Base-by-base conservation (phyloP, 1,140 invertebrate species). In the Manduca sexta region DNA sequence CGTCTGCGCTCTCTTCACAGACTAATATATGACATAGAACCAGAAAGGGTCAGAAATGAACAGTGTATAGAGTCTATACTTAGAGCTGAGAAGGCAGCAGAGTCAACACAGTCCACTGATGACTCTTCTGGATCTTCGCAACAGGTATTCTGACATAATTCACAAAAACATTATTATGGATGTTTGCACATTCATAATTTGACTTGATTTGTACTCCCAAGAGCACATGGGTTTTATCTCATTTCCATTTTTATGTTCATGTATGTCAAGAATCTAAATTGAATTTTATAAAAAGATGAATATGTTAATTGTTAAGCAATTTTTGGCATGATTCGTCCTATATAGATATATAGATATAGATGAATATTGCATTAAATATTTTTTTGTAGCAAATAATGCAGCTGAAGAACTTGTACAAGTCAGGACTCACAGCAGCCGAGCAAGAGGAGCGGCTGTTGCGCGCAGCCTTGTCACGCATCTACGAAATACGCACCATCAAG, bases 401-500 rank as follows among this genome's bases (percentile, higher is more conserved):
- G 79, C 75, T 97, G 17, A 95, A 93, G 83, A 90, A 87, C 39
- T 78, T 96, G n/a, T 95, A 96, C 60, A 94, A 92, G 70, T 89
- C 91, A 17, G 94, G 94, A 0, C 84, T 96, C 37, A 74, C 88
- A 16, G 96, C 97, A 76, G 92, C 95, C 1, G 91, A 93, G 55
- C 90, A 92, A 60, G 97, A 98, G 80, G 94, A 97, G 65, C 92
- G 95, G 49, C 83, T 95, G 1, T 86, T 98, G 11, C 84, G 95
- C 17, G 91, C 92, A 64, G 94, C 95, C 0, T 73, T 98, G 15
- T 90, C 92, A 31, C 94, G 95, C 76, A 97, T 99, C 43, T 93
- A 93, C 74, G 96, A 98, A 85, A 97, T 99, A 43, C 89, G 96
- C 48, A 90, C 91, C 7, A 95, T 98, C 16, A 90, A 94, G 66